A percentile compares a stretch with the other conserved stretches of the same genome.
Conservation (phyloP, 2,888 invertebrate genomes). For the Cerceris ruficornis region DNA sequence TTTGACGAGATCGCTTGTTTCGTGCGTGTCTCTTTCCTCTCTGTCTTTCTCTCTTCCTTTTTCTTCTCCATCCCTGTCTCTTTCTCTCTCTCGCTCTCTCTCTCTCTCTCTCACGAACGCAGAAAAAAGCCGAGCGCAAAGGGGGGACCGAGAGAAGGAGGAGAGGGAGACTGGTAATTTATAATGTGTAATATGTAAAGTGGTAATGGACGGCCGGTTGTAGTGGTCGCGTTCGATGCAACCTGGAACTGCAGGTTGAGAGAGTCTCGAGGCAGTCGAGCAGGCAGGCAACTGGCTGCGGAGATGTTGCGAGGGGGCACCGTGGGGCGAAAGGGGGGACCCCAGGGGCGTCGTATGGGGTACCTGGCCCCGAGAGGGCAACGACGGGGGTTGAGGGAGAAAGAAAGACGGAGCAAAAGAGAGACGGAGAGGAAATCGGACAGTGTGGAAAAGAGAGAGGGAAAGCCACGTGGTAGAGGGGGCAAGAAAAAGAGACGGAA, state of each 20-base stretch:
- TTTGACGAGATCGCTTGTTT: slow-evolving; percentile 53
- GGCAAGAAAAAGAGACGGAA: slow-evolving; percentile 30
- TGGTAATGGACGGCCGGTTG: slow-evolving; percentile 74
- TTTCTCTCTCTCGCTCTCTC: neutral
- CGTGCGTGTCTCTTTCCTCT: slow-evolving; percentile 21
- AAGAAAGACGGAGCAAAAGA: slow-evolving; percentile 31
- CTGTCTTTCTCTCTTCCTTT: neutral
- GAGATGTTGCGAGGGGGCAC: slow-evolving; percentile 64
- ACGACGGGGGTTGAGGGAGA: slow-evolving; percentile 58
- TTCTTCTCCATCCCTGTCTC: neutral
- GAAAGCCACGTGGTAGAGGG: slow-evolving; percentile 2
- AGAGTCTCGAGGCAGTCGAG: slow-evolving; percentile 61
- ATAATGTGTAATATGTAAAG: slow-evolving; percentile 78
- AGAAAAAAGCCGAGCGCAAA: slow-evolving; percentile 19
- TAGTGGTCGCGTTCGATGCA: slow-evolving; percentile 66
- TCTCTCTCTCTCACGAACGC: slow-evolving; percentile 8
- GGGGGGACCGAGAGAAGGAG: slow-evolving; percentile 24
- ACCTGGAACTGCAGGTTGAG: slow-evolving; percentile 66
- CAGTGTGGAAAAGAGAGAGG: slow-evolving; percentile 17
- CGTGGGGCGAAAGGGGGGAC: slow-evolving; percentile 58
- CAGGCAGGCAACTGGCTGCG: slow-evolving; percentile 58
- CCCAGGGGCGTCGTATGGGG: slow-evolving; percentile 67
- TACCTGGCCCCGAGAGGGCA: slow-evolving; percentile 58
- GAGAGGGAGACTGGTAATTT: slow-evolving; percentile 68
- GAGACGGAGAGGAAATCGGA: slow-evolving; percentile 35